phyloP scores from a whole-genome alignment of 2,888 invertebrate genomes.

The Chydorus sphaericus region DNA sequence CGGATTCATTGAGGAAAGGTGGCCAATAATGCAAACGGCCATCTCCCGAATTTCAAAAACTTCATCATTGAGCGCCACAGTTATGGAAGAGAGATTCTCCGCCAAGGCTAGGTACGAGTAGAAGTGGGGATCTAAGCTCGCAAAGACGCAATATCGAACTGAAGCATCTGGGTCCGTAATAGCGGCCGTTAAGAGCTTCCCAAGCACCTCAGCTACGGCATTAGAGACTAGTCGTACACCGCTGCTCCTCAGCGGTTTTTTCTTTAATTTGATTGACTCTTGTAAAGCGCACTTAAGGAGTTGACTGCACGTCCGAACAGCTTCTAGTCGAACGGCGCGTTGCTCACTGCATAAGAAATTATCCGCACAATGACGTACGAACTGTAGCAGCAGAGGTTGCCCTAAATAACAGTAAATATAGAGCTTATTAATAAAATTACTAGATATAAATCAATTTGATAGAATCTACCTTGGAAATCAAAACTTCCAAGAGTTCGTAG shows the following conservation, averaged over 20 bases:
- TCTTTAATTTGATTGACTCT: constrained; percentile 8
- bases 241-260: constrained; percentile 10
- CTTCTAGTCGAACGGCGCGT: constrained; percentile 80
- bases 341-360: constrained; percentile 80
- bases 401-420: constrained; percentile 60
- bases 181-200: constrained; percentile 77
- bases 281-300: constrained; percentile 39
- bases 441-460: neutral
- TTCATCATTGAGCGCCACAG: constrained; percentile 93
- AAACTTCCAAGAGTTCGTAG: constrained; percentile 75
- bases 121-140: constrained; percentile 78
- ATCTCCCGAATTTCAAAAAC: constrained; percentile 88
- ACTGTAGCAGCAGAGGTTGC: constrained; percentile 74
- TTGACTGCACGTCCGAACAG: constrained; percentile 84
- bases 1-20: constrained; percentile 86
- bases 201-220: constrained; percentile 79
- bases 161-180: constrained; percentile 91
- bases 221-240: constrained; percentile 44
- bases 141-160: constrained; percentile 81
- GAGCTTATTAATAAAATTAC: constrained; percentile 27
- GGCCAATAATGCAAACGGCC: constrained; percentile 82
- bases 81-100: constrained; percentile 80
- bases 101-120: constrained; percentile 92
- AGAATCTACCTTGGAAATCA: constrained; percentile 68
- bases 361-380: constrained; percentile 83